Evolutionary conservation across 2,113 vertebrate species (phyloP).

Genomic region (Sphyrna mokarran): DNA sequence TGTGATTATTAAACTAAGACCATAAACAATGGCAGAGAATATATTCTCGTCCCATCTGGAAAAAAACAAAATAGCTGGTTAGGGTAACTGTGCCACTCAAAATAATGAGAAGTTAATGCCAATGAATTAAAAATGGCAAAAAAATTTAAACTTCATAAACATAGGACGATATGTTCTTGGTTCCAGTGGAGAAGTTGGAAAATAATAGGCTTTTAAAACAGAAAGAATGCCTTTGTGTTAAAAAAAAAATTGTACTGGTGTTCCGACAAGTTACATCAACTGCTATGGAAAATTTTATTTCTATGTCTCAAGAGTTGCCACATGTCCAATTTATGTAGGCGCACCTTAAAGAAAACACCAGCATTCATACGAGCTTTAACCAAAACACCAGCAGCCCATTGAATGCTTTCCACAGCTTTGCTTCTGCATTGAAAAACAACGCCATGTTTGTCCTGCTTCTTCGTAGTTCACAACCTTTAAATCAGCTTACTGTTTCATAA

Average conservation of each 20-base stretch:
- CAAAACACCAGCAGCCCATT: background rate
- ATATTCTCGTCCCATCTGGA: background rate
- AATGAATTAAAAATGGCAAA: background rate
- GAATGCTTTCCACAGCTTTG: background rate
- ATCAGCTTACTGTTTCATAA: background rate
- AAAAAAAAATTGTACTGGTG: background rate
- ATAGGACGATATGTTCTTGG: background rate
- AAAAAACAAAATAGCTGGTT: background rate
- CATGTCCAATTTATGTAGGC: background rate
- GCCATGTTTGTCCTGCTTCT: background rate
- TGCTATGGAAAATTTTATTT: background rate
- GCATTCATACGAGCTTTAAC: background rate
- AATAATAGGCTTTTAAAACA: background rate
- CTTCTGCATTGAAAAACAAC: background rate
- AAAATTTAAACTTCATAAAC: background rate
- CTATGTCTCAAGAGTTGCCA: background rate
- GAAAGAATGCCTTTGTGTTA: background rate
- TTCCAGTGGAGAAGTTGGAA: background rate
- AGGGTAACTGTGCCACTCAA: background rate
- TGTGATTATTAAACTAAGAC: background rate
- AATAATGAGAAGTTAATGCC: background rate
- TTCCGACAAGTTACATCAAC: background rate
- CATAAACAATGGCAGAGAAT: background rate
- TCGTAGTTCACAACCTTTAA: background rate
- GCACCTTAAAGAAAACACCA: background rate